These are phyloP conservation scores for Dasyurus viverrinus DNA, from an alignment of 2,113 vertebrate genomes.

Conservation along the genomic window DNA sequence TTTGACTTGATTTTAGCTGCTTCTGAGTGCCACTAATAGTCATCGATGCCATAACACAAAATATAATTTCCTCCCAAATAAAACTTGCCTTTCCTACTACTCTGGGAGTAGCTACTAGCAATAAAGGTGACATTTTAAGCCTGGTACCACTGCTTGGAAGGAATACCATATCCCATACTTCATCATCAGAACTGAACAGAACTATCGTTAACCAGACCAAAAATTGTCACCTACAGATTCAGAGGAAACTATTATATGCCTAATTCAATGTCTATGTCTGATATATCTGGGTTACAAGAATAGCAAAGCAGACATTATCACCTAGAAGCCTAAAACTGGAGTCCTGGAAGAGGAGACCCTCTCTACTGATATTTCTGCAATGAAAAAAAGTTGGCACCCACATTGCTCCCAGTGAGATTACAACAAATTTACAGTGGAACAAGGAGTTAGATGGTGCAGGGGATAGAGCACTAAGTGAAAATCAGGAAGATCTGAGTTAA, in stretches of 20 bases:
- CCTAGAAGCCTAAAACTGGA: background rate
- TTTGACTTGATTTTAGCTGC: too few species aligned
- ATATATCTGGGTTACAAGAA: background rate
- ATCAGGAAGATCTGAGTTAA: background rate
- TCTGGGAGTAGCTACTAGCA: background rate
- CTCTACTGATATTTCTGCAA: background rate
- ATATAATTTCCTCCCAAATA: background rate
- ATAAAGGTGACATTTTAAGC: background rate
- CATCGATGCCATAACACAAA: too few species aligned
- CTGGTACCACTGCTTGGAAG: too few species aligned
- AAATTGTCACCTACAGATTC: background rate
- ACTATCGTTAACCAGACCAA: background rate
- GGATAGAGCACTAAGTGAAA: background rate
- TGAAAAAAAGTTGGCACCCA: background rate
- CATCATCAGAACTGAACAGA: background rate
- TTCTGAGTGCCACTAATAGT: too few species aligned
- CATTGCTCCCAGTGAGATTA: background rate
- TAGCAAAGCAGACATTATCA: background rate
- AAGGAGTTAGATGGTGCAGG: background rate
- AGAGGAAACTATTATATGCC: too few species aligned
- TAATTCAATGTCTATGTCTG: background rate
- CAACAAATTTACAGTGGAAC: background rate
- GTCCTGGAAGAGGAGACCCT: background rate
- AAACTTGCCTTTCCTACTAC: background rate
- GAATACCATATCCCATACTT: background rate